Percentiles rank a stretch among this genome's conserved stretches.
Evolutionary conservation across 1,140 invertebrate genomes (phyloP).

Genomic region (Lepidurus arcticus): DNA sequence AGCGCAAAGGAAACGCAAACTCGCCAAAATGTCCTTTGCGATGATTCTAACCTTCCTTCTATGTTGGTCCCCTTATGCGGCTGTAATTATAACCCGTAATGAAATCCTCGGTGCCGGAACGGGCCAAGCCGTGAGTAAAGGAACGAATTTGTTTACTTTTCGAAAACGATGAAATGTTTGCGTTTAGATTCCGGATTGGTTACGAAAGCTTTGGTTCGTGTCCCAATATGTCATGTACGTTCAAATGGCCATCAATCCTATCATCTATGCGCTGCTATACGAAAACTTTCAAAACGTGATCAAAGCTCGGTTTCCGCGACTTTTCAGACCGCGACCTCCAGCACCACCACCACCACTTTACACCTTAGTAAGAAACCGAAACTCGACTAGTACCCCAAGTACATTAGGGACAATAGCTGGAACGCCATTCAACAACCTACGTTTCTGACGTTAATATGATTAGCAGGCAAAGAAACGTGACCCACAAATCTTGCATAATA

Average conservation of each 20-base stretch:
- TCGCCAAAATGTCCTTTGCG: conserved; percentile 62
- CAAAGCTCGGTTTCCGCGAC: conserved; percentile 42
- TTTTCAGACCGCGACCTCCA: background rate
- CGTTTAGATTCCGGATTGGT: conserved; percentile 41
- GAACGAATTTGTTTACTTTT: conserved; percentile 7
- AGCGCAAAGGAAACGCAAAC: conserved; percentile 45
- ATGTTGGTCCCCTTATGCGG: conserved; percentile 63
- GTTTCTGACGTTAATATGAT: conserved; percentile 14
- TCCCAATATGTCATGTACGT: conserved; percentile 61
- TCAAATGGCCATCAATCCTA: conserved; percentile 65
- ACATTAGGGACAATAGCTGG: background rate
- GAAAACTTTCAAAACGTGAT: conserved; percentile 59
- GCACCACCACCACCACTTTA: background rate
- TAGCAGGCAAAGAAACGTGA: background rate
- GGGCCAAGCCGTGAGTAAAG: conserved; percentile 27
- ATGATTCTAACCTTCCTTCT: conserved; percentile 59
- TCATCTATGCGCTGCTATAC: conserved; percentile 67
- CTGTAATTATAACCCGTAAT: conserved; percentile 56
- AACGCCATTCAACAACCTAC: background rate
- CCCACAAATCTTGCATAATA: background rate
- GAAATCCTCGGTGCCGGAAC: conserved; percentile 42
- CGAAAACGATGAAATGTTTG: background rate
- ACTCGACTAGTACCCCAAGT: conserved; percentile 22
- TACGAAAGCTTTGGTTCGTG: conserved; percentile 55
- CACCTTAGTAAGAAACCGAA: background rate